Evolutionary conservation across 2,797 vertebrate genomes (phyloP).

Genomic region (Phoeniculus purpureus): DNA sequence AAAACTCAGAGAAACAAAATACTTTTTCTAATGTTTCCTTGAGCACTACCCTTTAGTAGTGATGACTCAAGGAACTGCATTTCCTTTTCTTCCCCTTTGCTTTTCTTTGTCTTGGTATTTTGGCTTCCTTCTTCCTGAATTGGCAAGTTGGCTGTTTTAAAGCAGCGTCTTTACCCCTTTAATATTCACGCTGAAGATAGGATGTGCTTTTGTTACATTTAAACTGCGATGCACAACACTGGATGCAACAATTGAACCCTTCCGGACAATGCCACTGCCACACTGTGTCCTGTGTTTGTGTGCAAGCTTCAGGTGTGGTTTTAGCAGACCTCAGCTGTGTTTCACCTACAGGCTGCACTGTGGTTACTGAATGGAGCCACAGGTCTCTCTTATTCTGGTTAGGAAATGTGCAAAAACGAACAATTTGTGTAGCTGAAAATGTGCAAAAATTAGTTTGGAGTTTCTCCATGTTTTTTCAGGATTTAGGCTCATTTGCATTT

Average conservation of each 20-base stretch:
- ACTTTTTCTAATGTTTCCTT: not conserved
- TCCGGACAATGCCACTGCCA: not conserved
- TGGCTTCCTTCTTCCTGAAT: not conserved
- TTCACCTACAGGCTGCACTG: not conserved
- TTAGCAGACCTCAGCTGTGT: not conserved
- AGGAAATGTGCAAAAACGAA: not conserved
- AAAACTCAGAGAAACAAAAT: not conserved
- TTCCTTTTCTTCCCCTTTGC: not conserved
- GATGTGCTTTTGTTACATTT: not conserved
- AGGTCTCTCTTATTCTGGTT: not conserved
- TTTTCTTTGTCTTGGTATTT: not conserved
- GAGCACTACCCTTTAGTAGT: not conserved
- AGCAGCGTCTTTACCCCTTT: not conserved
- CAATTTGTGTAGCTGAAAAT: not conserved
- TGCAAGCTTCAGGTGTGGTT: fast-evolving
- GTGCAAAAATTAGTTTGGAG: not conserved
- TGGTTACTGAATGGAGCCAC: not conserved
- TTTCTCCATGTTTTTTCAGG: not conserved
- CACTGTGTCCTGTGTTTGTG: not conserved
- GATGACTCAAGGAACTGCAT: not conserved
- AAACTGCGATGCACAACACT: not conserved
- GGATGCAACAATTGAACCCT: not conserved
- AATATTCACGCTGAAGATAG: not conserved
- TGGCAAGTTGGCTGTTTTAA: not conserved
- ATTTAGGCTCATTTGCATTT: not conserved